Base-by-base conservation (phyloP, 2,888 invertebrate genomes). In the Shargacucullia verbasci region DNA sequence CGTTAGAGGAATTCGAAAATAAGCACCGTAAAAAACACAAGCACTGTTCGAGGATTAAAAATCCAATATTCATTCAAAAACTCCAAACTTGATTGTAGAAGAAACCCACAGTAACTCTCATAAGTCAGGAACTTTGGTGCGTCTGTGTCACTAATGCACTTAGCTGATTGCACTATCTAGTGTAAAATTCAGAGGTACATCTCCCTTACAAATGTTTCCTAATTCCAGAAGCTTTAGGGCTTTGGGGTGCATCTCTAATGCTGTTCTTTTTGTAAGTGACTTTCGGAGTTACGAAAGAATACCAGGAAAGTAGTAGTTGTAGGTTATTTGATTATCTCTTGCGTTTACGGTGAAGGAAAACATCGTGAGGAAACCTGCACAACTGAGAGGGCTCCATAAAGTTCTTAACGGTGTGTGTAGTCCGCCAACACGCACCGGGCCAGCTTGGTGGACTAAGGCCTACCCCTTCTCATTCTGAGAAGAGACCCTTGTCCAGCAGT, bases 191-290 rank as follows among this genome's bases (percentile, higher is more conserved):
- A 81, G 75, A 65, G 76, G 64, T 66, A 74, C 74, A 69, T 77
- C 76, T 73, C 73, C 78, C 79, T 81, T 78, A 80, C 77, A 79
- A 83, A 84, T 77, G 79, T 63, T 63, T 66, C 81, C 83, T 86
- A 88, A 90, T 89, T 86, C 77, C 77, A 81, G 82, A 84, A 84
- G 83, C 80, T 73, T 76, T 68, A 63, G 70, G 56, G 13, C 69
- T 68, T 69, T 80, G 81, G 90, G 90, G 90, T 90, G 90, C 88
- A 90, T 90, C 79, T 52, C 61, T 89, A 87, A 90, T 87, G 66
- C 56, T 69, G 9, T 57, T 27, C 50, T 73, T 75, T 77, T 73
- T 59, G 61, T 62, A 67, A 57, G 50, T 49, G 56, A 48, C 52
- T 53, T 61, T 40, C 41, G 35, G 73, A 78, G 59, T 34, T 67